Conservation (phyloP, 2,113 vertebrate species). For the Myotis yumanensis region DNA sequence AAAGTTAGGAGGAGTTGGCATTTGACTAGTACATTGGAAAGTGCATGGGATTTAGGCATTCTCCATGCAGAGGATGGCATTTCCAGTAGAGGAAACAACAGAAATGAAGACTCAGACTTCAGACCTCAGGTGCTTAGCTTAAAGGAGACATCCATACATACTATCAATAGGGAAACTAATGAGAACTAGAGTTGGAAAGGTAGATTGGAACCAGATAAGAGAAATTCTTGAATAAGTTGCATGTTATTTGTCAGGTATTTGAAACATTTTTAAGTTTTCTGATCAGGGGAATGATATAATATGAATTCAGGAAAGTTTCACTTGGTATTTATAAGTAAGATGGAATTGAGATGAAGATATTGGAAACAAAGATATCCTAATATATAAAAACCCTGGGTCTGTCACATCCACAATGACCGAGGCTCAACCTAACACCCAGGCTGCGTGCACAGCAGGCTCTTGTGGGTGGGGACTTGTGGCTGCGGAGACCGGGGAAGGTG, state of each 20-base stretch:
- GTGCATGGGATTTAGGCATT: neutral
- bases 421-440: no score
- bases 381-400: no score
- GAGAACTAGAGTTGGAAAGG: neutral
- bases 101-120: neutral
- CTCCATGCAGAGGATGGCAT: neutral
- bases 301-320: neutral
- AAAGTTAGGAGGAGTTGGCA: neutral
- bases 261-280: neutral
- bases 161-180: neutral
- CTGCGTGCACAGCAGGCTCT: no score
- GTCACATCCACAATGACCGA: no score
- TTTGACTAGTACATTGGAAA: neutral
- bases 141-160: neutral
- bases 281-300: neutral
- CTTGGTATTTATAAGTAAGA: neutral
- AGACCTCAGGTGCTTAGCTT: neutral
- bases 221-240: neutral
- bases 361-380: neutral
- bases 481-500: no score
- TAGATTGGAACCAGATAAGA: neutral
- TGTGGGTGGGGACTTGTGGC: no score
- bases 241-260: neutral
- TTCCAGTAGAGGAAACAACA: neutral
- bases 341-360: neutral